Conservation (phyloP, 2,888 invertebrate species). For the Boloria euphrosyne region DNA sequence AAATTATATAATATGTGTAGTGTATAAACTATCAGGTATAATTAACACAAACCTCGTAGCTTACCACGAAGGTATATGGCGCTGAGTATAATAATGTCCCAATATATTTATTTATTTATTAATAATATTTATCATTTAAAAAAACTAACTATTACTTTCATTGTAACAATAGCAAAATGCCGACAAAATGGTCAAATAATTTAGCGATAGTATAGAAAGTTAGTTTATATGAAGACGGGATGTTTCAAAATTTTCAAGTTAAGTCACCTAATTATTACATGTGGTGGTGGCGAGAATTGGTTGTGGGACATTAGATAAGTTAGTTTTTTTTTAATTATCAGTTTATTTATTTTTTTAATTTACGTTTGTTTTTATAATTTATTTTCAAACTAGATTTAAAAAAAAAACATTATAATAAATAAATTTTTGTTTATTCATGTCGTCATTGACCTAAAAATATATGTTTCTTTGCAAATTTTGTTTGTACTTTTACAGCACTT, state of each 20-base stretch:
- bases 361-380: no score
- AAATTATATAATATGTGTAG: no score
- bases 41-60: no score
- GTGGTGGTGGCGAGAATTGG: slow-evolving; percentile 26
- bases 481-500: neutral
- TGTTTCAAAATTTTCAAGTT: slow-evolving; percentile 25
- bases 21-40: no score
- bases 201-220: slow-evolving; percentile 19
- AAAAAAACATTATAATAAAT: no score
- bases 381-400: no score
- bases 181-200: slow-evolving; percentile 28
- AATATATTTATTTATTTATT: neutral
- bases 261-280: slow-evolving; percentile 24
- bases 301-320: slow-evolving; percentile 11
- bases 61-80: no score
- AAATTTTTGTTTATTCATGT: no score
- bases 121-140: neutral
- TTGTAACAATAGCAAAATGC: slow-evolving; percentile 19
- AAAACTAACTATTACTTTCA: neutral
- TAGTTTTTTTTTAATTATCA: neutral
- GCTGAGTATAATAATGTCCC: neutral
- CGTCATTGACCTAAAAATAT: neutral
- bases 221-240: slow-evolving; percentile 31
- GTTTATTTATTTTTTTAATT: no score
- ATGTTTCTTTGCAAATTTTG: neutral